Percentiles rank a stretch among this genome's conserved stretches.
phyloP scores from a whole-genome alignment of 1,140 invertebrate species.

The Trachymyrmex septentrionalis region DNA sequence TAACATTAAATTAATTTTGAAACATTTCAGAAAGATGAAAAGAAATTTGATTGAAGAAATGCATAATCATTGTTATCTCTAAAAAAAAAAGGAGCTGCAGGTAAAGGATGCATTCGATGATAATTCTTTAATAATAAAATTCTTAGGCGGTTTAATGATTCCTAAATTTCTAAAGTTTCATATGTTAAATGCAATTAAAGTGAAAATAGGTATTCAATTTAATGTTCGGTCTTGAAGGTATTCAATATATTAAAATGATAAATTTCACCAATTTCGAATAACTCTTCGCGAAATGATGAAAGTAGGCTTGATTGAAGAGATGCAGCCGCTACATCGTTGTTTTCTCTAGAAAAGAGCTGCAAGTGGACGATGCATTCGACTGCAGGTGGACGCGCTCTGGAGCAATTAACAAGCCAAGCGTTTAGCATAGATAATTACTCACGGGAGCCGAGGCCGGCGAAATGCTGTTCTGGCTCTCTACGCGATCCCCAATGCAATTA shows the following conservation, averaged over 20 bases:
- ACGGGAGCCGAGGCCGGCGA: constrained; percentile 72
- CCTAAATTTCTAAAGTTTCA: neutral
- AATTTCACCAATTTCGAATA: neutral
- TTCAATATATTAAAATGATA: neutral
- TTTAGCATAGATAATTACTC: constrained; percentile 84
- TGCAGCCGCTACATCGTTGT: neutral
- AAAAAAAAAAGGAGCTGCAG: neutral
- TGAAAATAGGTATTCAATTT: neutral
- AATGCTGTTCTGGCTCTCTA: constrained; percentile 69
- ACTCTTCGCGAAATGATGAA: neutral
- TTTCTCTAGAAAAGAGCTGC: constrained; percentile 13
- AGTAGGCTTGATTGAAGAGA: neutral
- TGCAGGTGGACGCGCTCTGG: constrained; percentile 9
- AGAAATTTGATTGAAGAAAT: no score
- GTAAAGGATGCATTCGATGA: neutral
- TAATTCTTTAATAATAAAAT: neutral
- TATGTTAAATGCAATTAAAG: neutral
- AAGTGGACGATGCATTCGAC: constrained; percentile 4
- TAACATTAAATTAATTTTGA: no score
- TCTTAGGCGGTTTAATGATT: neutral
- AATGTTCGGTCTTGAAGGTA: neutral
- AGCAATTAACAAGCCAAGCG: constrained; percentile 77
- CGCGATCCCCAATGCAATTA: constrained; percentile 79
- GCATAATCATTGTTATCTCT: no score
- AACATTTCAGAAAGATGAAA: no score